Conservation (phyloP, 2,797 vertebrate species). For the Oreochromis mossambicus region DNA sequence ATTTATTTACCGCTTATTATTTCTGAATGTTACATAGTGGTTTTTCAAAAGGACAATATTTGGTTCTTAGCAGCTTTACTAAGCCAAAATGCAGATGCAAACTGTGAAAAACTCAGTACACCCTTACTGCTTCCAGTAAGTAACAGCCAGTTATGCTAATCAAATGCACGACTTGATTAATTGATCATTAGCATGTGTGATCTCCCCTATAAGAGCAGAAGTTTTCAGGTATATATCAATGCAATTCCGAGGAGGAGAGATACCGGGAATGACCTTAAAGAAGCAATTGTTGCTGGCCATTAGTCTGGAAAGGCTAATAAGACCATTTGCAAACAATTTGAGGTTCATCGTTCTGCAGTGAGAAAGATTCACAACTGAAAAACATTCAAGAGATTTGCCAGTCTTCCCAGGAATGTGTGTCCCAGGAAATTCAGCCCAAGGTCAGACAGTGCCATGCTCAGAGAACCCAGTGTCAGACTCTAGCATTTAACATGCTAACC, state of each 20-base stretch:
- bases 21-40: background rate
- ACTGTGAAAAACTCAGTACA: background rate
- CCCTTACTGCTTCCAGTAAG: background rate
- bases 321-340: background rate
- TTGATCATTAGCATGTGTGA: background rate
- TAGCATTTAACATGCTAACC: background rate
- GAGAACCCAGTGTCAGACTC: background rate
- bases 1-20: background rate
- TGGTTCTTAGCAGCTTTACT: background rate
- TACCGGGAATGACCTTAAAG: background rate
- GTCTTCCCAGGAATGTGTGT: accelerated
- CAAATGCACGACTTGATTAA: background rate
- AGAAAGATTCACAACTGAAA: background rate
- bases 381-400: background rate
- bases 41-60: background rate
- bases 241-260: background rate
- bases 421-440: background rate
- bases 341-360: background rate
- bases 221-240: background rate
- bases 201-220: background rate
- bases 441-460: background rate
- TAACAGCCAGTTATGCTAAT: background rate
- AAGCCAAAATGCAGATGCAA: background rate
- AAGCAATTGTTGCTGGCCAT: background rate
- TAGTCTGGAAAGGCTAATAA: background rate